A percentile compares a stretch with the other conserved stretches of the same genome.
phyloP scores from a whole-genome alignment of 1,140 invertebrate species.

The Sycobia sp. region DNA sequence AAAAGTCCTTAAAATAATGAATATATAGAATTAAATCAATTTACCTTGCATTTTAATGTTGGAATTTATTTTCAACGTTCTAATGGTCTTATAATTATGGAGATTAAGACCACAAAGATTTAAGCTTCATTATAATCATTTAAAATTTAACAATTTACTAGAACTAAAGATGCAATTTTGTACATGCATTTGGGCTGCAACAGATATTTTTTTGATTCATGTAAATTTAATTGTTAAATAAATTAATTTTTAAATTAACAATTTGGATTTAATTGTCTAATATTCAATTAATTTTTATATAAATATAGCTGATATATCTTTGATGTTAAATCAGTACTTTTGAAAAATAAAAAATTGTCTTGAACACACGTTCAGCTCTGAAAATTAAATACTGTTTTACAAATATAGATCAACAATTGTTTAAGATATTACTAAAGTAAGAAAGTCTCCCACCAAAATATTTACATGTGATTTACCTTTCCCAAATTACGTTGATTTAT shows the following conservation, averaged over 20 bases:
- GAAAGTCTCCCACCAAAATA: constrained; percentile 26
- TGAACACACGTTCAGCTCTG: neutral
- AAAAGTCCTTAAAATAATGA: too few species aligned
- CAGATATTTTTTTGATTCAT: neutral
- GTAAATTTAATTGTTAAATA: too few species aligned
- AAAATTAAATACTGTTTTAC: too few species aligned
- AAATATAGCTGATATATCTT: neutral
- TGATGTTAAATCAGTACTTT: neutral
- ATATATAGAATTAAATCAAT: neutral
- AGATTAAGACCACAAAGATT: neutral
- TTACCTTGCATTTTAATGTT: constrained; percentile 25
- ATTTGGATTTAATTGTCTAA: neutral
- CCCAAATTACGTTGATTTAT: neutral
- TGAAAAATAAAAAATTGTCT: neutral
- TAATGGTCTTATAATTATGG: neutral
- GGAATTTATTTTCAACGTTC: neutral
- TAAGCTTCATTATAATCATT: neutral
- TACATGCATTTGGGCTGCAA: too few species aligned
- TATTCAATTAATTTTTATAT: constrained; percentile 5
- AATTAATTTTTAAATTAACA: too few species aligned
- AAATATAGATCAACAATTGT: too few species aligned
- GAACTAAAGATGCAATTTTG: neutral
- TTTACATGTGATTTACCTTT: constrained; percentile 19
- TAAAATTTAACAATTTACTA: constrained; percentile 11
- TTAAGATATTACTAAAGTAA: too few species aligned